These are phyloP conservation scores for Plectrocnemia conspersa DNA, from an alignment of 1,140 invertebrate species.

Conservation along the genomic window DNA sequence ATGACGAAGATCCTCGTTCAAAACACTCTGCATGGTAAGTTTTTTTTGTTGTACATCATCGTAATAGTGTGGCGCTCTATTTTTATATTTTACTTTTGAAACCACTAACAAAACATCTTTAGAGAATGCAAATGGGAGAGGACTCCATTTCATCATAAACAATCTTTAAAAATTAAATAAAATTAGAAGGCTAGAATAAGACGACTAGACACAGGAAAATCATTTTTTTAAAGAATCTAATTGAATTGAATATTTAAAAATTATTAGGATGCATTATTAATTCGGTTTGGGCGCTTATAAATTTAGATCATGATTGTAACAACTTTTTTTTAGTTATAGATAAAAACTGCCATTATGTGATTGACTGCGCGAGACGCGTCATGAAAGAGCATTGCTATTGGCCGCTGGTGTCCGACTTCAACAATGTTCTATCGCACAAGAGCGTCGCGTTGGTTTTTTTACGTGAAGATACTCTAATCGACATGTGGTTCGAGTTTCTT, in stretches of 20 bases:
- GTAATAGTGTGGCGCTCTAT: background rate
- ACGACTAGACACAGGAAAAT: too few species aligned
- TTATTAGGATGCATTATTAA: too few species aligned
- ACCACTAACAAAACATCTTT: constrained; percentile 1
- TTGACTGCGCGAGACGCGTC: constrained; percentile 83
- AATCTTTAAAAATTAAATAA: too few species aligned
- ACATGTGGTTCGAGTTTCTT: constrained; percentile 93
- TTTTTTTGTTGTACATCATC: too few species aligned
- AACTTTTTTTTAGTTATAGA: constrained; percentile 58
- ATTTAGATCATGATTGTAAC: too few species aligned
- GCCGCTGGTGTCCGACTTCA: constrained; percentile 94
- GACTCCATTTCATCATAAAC: too few species aligned
- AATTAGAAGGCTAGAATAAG: too few species aligned
- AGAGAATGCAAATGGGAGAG: too few species aligned
- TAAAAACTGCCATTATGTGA: constrained; percentile 84
- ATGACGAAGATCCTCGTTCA: constrained; percentile 86
- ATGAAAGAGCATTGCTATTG: constrained; percentile 99
- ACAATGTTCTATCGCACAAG: constrained; percentile 92
- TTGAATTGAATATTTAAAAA: too few species aligned
- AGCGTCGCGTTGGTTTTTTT: constrained; percentile 87
- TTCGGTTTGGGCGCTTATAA: too few species aligned
- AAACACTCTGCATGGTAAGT: constrained; percentile 77
- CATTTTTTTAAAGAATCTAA: too few species aligned
- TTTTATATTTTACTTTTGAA: background rate
- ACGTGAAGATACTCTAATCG: constrained; percentile 75